These are phyloP conservation scores for Timema cristinae DNA, from an alignment of 2,888 invertebrate species.

Conservation along the genomic window DNA sequence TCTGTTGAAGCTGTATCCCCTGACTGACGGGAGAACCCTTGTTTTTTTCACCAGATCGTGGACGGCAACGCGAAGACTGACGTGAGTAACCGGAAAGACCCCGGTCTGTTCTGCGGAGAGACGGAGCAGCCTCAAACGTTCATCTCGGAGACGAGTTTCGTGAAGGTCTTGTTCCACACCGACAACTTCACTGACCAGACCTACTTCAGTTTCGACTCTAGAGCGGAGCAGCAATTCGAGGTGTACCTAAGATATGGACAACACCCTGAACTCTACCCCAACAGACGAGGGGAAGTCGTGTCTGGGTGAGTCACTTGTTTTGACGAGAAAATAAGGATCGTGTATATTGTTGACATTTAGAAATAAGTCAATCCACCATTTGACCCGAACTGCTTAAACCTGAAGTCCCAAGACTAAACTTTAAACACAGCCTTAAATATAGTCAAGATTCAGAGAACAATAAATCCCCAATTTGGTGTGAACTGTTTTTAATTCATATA, in stretches of 20 bases:
- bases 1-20: no score
- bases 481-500: no score
- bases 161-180: constrained; percentile 85
- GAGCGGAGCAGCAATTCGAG: constrained; percentile 87
- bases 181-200: constrained; percentile 93
- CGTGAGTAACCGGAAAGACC: constrained; percentile 81
- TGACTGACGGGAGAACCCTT: not conserved
- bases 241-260: constrained; percentile 89
- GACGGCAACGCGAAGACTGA: constrained; percentile 89
- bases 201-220: constrained; percentile 79
- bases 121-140: constrained; percentile 92
- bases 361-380: no score
- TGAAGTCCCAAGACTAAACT: no score
- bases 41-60: constrained; percentile 65
- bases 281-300: constrained; percentile 81
- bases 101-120: constrained; percentile 89
- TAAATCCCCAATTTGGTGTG: no score
- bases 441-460: no score
- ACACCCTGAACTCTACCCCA: constrained; percentile 88
- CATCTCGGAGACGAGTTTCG: constrained; percentile 91
- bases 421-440: no score
- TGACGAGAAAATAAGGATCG: no score
- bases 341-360: no score
- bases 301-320: constrained; percentile 61
- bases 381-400: no score